Evolutionary conservation across 2,797 vertebrate species (phyloP).

Genomic region (Malacoctenus gilli): DNA sequence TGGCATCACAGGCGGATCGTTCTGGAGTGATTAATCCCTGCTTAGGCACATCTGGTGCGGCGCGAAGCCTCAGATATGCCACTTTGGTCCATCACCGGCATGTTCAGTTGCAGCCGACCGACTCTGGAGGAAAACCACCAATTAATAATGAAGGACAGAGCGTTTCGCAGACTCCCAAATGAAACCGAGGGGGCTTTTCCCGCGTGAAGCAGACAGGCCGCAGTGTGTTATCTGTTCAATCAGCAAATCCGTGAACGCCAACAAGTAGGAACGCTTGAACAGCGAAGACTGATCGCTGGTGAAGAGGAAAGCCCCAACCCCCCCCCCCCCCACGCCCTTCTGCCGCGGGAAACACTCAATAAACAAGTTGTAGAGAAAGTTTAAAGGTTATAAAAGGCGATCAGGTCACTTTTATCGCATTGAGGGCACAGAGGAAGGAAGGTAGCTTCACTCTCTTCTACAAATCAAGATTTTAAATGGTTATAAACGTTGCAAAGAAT

Average conservation of each 20-base stretch:
- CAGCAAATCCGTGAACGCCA: constrained; percentile 52
- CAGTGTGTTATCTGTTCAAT: constrained; percentile 57
- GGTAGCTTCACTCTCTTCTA: too few species aligned
- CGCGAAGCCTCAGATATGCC: constrained; percentile 29
- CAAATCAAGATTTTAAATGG: too few species aligned
- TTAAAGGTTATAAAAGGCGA: too few species aligned
- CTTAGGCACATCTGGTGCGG: constrained; percentile 70
- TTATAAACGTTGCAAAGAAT: too few species aligned
- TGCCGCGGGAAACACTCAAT: too few species aligned
- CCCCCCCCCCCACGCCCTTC: too few species aligned
- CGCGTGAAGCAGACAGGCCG: constrained; percentile 48
- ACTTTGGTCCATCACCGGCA: constrained; percentile 27
- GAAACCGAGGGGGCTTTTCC: constrained; percentile 46
- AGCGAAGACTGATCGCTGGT: constrained; percentile 53
- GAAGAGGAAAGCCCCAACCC: constrained; percentile 41
- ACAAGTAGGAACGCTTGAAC: constrained; percentile 61
- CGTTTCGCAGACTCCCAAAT: constrained; percentile 37
- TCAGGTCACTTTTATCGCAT: too few species aligned
- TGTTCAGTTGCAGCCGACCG: constrained; percentile 29
- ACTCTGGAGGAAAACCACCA: constrained; percentile 52
- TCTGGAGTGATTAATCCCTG: constrained; percentile 72
- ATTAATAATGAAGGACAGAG: constrained; percentile 53
- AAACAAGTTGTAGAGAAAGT: too few species aligned
- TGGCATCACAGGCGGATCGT: constrained; percentile 69
- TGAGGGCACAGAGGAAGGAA: too few species aligned